Evolutionary conservation across 2,888 invertebrate genomes (phyloP), one percentile per base, ranked within the genome.

Genomic region (Epirrhoe tristata): DNA sequence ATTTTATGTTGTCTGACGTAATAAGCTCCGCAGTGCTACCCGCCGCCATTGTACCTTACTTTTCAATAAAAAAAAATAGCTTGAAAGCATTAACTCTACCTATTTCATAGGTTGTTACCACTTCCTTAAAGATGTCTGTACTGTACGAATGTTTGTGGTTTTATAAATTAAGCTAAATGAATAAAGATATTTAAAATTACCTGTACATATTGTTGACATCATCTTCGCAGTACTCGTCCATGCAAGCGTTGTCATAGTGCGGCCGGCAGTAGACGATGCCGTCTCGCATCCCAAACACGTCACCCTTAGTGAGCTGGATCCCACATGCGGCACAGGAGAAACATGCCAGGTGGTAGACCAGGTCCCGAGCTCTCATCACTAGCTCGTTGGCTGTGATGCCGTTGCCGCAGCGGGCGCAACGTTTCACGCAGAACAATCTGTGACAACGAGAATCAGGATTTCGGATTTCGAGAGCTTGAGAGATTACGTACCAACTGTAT

Each of bases 281-380:
- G 74, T 97, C 97, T 70, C 97, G 94, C 95, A 98, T 96, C 36
- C 98, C 98, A 87, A 98, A 98, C 77, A 97, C 97, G 82, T 98
- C 98, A 24, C 98, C 98, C 81, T 98, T 97, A 69, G 96, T 96
- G 70, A 98, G 94, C 59, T 96, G 95, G 48, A 95, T 95, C 57
- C 97, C 96, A 86, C 98, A 98, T 50, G 97, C 96, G 64, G 96
- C 95, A 87, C 98, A 98, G 43, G 97, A 96, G 94, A 98, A 98
- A 90, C 98, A 98, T 74, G 96, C 95, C 65, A 98, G 94, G 87
- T 98, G 98, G 90, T 97, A 98, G 67, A 98, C 97, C 80, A 96
- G 94, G 76, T 98, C 98, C 52, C 97, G 93, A 0, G 98, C 98
- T 69, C 98, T 92, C 98, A 98, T 98, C 81, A 98, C 98, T 83